Evolutionary conservation across 2,797 vertebrate species (phyloP), one percentile per base, ranked within the genome.

Genomic region (Sebastes cheni): DNA sequence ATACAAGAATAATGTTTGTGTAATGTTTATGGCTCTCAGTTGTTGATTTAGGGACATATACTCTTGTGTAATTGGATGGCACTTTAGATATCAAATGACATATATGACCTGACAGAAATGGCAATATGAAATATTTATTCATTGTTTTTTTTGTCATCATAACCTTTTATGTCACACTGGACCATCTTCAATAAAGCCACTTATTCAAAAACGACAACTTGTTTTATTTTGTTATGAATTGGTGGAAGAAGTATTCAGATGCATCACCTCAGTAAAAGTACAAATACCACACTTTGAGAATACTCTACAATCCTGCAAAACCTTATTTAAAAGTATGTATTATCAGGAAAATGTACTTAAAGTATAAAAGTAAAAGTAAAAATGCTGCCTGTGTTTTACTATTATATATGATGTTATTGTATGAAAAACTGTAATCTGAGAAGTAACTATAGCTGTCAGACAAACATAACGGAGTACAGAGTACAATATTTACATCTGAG

Each of bases 131-230:
- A 22, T n/a, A 55, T 0, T 23, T n/a, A 25, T 23, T 20, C 5
- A 32, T 32, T 36, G 5, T 32, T 39, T 23, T 42, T 29, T 27
- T 23, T 30, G 6, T 54, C 23, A 30, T 71, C 16, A 25, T 18
- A 13, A 27, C 2, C 6, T 52, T 54, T 68, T 18, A 25, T 79
- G 36, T 74, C 9, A 25, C 1, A 1, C 10, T 22, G 16, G 20
- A 16, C 2, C 12, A 58, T 22, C 23, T 29, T 6, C 8, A 80
- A 71, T 86, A 83, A 80, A 80, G 10, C 12, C 62, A 46, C 6
- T 6, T 7, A 10, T 64, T 34, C 20, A 50, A 65, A 50, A 70
- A 71, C 0, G 0, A 29, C n/a, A 42, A n/a, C 7, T 29, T 2
- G 0, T 55, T 65, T 52, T 7, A 9, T 67, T 62, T 66, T 29